Evolutionary conservation across 2,888 invertebrate genomes (phyloP), one percentile per base, ranked within the genome.

Genomic region (Pandemis corylana): DNA sequence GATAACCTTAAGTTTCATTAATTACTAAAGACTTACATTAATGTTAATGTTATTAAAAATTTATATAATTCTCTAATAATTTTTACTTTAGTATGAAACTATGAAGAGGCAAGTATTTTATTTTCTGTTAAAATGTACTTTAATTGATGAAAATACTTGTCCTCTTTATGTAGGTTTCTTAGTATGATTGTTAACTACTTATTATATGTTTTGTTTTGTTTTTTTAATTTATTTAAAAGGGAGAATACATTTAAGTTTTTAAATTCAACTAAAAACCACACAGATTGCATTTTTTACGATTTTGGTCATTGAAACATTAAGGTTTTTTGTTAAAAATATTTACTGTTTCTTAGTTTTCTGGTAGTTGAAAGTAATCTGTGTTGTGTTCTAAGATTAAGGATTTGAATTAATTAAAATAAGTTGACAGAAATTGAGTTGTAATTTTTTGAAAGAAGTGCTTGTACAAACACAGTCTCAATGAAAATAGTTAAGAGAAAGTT

Each of bases 211-310:
- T 65, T 68, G 28, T 56, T 70, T 49, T 69, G 65, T 72, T 70
- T 36, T 70, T 36, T 46, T 12, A 74, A 74, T 68, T 20, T 13
- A 20, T 44, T 49, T 51, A n/a, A 71, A 53, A 59, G 28, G 44
- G 61, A 65, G 62, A 51, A 51, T 68, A 12, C 53, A 62, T 65
- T 72, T 65, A 62, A 65, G 68, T 66, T 64, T 64, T 44, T 56
- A 51, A 63, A 66, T 68, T 64, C n/a, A 65, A 75, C 76, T 75
- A 73, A 68, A 76, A 76, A 75, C 72, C 76, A 76, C 76, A 72
- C 15, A 62, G 68, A 72, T 49, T 67, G 15, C 59, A 9, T 66
- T 61, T 66, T 28, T 36, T 71, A 41, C 69, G 66, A 76, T 20
- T 41, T 44, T 61, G 51, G 65, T 77, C 72, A 73, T 72, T 76